phyloP scores from a whole-genome alignment of 2,888 invertebrate genomes.

The Leucoptera coffeella region DNA sequence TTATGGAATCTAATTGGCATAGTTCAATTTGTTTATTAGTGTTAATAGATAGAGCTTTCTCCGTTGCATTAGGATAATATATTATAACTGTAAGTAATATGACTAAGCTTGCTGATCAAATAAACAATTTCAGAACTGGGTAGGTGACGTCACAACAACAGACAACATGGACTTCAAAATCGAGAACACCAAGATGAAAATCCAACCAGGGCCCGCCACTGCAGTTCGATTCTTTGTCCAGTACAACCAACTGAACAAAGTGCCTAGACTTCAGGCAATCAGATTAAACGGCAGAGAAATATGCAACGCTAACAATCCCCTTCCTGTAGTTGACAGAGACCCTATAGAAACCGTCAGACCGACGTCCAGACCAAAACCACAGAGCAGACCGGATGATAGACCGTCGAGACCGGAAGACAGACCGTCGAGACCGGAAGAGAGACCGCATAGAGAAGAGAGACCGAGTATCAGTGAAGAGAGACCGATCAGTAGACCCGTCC shows the following conservation, averaged over 20 bases:
- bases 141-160: slow-evolving; percentile 50
- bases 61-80: too few relatives aligned
- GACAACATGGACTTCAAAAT: slow-evolving; percentile 57
- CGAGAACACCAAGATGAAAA: slow-evolving; percentile 49
- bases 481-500: background rate
- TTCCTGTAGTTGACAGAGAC: slow-evolving; percentile 15
- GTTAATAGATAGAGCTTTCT: too few relatives aligned
- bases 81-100: too few relatives aligned
- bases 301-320: slow-evolving; percentile 37
- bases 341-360: slow-evolving; percentile 7
- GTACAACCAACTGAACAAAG: slow-evolving; percentile 36
- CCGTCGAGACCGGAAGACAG: slow-evolving; percentile 5
- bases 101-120: too few relatives aligned
- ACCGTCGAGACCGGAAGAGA: background rate
- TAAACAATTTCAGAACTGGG: slow-evolving; percentile 49
- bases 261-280: slow-evolving; percentile 43
- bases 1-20: too few relatives aligned
- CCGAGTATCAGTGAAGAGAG: too few relatives aligned
- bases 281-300: slow-evolving; percentile 54
- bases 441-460: background rate
- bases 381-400: slow-evolving; percentile 6
- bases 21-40: too few relatives aligned
- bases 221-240: slow-evolving; percentile 56
- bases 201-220: slow-evolving; percentile 50
- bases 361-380: slow-evolving; percentile 5